phyloP scores from a whole-genome alignment of 1,140 invertebrate species.

The Eciton burchellii region DNA sequence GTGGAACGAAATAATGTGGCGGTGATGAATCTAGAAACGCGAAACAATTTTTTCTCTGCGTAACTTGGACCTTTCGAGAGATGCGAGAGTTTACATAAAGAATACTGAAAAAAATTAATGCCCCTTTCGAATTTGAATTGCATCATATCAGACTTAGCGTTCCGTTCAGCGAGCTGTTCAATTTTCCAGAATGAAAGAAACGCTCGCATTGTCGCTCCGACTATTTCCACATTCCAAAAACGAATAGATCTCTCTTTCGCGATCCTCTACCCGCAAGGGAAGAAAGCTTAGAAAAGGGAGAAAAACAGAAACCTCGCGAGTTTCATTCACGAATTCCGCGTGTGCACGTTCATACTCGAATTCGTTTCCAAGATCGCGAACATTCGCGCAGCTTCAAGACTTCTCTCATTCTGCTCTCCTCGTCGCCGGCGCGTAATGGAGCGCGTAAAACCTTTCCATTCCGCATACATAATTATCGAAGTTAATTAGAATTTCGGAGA shows the following conservation, averaged over 20 bases:
- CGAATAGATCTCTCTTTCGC: background rate
- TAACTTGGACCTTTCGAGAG: background rate
- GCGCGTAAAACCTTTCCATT: slow-evolving; percentile 62
- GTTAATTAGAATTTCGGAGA: slow-evolving; percentile 74
- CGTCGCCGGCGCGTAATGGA: slow-evolving; percentile 15
- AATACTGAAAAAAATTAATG: background rate
- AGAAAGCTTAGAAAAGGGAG: background rate
- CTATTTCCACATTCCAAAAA: background rate
- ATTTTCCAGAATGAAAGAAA: background rate
- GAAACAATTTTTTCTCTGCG: background rate
- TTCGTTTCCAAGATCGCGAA: slow-evolving; percentile 19
- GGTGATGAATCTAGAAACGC: background rate
- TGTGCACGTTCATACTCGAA: slow-evolving; percentile 65
- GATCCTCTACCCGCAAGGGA: background rate
- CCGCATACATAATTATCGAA: slow-evolving; percentile 75
- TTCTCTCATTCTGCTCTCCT: slow-evolving; percentile 19
- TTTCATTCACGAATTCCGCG: slow-evolving; percentile 27
- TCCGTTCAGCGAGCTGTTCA: background rate
- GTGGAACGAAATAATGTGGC: background rate
- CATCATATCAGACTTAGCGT: background rate
- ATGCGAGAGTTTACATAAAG: background rate
- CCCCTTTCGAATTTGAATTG: background rate
- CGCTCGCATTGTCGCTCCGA: no score
- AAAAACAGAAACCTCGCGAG: background rate
- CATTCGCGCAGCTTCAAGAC: background rate